These are phyloP conservation scores for Acrobasis repandana DNA, from an alignment of 2,888 invertebrate genomes.

Conservation along the genomic window DNA sequence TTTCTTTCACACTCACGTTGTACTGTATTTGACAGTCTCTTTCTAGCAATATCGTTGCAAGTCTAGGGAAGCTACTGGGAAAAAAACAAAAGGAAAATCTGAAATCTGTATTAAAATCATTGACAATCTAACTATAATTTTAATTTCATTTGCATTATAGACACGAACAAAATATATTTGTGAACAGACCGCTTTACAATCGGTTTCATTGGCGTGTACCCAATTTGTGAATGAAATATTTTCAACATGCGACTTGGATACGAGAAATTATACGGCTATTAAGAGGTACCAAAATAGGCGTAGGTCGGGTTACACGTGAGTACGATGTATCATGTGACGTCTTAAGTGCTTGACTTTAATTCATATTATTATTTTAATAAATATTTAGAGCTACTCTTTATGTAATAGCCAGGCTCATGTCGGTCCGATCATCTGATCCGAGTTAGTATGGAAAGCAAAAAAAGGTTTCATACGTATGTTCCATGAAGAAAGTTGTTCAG, in stretches of 20 bases:
- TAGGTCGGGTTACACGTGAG: background rate
- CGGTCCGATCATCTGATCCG: too few relatives aligned
- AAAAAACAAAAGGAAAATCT: too few relatives aligned
- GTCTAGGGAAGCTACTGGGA: too few relatives aligned
- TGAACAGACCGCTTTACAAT: background rate
- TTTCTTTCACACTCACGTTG: too few relatives aligned
- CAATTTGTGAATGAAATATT: slow-evolving; percentile 26
- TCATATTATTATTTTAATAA: too few relatives aligned
- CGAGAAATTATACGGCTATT: background rate
- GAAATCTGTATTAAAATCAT: background rate
- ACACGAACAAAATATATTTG: background rate
- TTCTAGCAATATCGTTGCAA: too few relatives aligned
- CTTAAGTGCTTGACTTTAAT: background rate
- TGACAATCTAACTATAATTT: background rate
- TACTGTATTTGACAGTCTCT: too few relatives aligned
- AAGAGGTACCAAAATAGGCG: background rate
- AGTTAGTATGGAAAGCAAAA: too few relatives aligned
- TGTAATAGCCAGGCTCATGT: too few relatives aligned
- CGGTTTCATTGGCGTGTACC: slow-evolving; percentile 24
- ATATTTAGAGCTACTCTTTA: too few relatives aligned
- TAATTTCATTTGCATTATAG: background rate
- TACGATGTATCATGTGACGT: background rate
- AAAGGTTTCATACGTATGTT: too few relatives aligned
- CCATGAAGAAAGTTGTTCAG: too few relatives aligned
- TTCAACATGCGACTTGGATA: slow-evolving; percentile 6